Percentiles rank a stretch among this genome's conserved stretches.
These are phyloP conservation scores for Ophraella communa DNA, from an alignment of 2,888 invertebrate genomes.

Conservation along the genomic window DNA sequence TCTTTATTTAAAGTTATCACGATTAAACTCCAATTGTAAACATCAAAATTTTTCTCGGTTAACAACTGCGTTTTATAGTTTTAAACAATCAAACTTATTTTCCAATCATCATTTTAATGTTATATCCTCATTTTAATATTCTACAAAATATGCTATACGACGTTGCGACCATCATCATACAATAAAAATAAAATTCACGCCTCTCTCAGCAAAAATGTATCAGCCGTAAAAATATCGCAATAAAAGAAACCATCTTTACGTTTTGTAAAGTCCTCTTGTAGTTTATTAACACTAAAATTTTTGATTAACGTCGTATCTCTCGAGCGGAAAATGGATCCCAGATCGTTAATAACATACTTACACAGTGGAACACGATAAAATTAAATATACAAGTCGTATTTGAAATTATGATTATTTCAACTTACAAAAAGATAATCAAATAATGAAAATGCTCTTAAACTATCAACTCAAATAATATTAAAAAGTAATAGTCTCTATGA, in stretches of 20 bases:
- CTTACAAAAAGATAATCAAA: too few relatives aligned
- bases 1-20: too few relatives aligned
- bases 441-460: too few relatives aligned
- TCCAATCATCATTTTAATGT: too few relatives aligned
- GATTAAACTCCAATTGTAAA: not conserved
- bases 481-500: too few relatives aligned
- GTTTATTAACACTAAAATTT: slow-evolving; percentile 35
- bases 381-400: not conserved
- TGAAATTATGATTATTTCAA: too few relatives aligned
- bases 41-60: not conserved
- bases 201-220: not conserved
- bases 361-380: not conserved
- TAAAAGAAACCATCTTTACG: slow-evolving; percentile 29
- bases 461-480: too few relatives aligned
- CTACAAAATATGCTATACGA: too few relatives aligned
- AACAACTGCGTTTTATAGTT: not conserved
- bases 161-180: not conserved
- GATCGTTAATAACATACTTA: too few relatives aligned
- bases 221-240: slow-evolving; percentile 26
- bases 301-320: slow-evolving; percentile 32
- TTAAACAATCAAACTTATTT: not conserved
- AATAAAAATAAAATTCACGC: not conserved
- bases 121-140: too few relatives aligned
- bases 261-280: slow-evolving; percentile 20
- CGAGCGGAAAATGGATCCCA: not conserved